These are phyloP conservation scores for Enteromius paludinosus DNA, from an alignment of 2,797 vertebrate species.

Conservation along the genomic window DNA sequence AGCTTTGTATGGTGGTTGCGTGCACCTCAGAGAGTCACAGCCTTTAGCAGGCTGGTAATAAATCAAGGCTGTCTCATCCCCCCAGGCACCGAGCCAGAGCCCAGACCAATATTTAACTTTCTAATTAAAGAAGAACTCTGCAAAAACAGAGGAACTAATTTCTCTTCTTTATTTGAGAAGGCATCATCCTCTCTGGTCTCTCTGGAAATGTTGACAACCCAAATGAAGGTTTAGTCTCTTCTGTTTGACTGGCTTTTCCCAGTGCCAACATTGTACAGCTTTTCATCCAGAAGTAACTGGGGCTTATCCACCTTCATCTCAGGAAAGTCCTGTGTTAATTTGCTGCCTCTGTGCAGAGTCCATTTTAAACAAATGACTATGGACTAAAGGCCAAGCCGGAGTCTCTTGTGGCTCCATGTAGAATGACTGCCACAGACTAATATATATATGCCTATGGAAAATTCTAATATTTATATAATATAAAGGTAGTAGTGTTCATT, in stretches of 20 bases:
- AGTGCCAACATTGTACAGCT: constrained; percentile 28
- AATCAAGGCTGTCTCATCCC: constrained; percentile 48
- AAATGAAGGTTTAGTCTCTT: constrained; percentile 56
- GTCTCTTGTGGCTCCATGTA: constrained; percentile 21
- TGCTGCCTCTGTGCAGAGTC: constrained; percentile 41
- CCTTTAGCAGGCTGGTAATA: constrained; percentile 50
- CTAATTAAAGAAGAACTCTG: constrained; percentile 60
- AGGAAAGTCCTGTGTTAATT: constrained; percentile 35
- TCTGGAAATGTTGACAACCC: constrained; percentile 46
- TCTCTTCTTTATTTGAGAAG: constrained; percentile 52
- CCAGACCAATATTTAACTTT: constrained; percentile 63
- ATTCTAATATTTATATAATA: background rate
- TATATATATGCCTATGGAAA: background rate
- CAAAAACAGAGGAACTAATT: constrained; percentile 55
- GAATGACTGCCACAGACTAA: background rate
- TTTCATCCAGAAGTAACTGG: constrained; percentile 24
- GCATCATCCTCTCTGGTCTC: constrained; percentile 42
- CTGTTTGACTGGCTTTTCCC: constrained; percentile 47
- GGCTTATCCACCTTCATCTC: constrained; percentile 47
- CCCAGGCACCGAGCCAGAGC: constrained; percentile 48
- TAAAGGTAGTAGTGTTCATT: background rate
- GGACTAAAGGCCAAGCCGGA: constrained; percentile 27
- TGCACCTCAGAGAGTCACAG: constrained; percentile 33
- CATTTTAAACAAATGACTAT: constrained; percentile 50
- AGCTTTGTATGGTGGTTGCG: constrained; percentile 23